Percentiles rank a stretch among this genome's conserved stretches.
Evolutionary conservation across 2,113 vertebrate genomes (phyloP).

Genomic region (Lophura nycthemera): DNA sequence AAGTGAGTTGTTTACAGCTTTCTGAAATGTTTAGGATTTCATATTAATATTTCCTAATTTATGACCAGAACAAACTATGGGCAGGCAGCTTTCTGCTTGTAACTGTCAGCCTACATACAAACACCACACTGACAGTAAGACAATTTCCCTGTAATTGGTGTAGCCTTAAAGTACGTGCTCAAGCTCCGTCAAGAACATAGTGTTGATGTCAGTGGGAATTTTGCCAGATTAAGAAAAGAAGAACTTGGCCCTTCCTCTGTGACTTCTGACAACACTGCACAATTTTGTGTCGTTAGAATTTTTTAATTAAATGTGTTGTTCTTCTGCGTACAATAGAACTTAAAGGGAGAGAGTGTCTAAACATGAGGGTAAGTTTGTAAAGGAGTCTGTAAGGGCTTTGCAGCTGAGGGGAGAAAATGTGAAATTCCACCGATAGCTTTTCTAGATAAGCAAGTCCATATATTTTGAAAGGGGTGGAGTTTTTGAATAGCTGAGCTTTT

Average conservation of each 20-base stretch:
- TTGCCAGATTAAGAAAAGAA: slow-evolving; percentile 19
- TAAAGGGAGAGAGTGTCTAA: slow-evolving; percentile 19
- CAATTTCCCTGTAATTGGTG: background rate
- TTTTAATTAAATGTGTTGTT: slow-evolving; percentile 40
- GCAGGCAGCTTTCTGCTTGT: background rate
- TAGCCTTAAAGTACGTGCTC: background rate
- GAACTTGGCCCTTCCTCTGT: slow-evolving; percentile 12
- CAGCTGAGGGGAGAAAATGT: background rate
- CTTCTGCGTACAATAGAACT: background rate
- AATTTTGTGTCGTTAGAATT: background rate
- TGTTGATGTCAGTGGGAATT: background rate
- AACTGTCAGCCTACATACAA: background rate
- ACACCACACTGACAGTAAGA: background rate
- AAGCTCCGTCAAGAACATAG: background rate
- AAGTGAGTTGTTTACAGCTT: background rate
- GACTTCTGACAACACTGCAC: background rate
- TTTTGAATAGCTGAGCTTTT: slow-evolving; percentile 12
- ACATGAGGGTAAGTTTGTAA: background rate
- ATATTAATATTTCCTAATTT: background rate
- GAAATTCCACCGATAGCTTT: background rate
- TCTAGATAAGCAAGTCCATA: background rate
- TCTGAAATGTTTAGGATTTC: slow-evolving; percentile 7
- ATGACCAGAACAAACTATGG: background rate
- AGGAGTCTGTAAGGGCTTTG: background rate
- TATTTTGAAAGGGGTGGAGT: background rate